These are phyloP conservation scores for Patella pellucida DNA, from an alignment of 2,888 invertebrate genomes.

Conservation along the genomic window DNA sequence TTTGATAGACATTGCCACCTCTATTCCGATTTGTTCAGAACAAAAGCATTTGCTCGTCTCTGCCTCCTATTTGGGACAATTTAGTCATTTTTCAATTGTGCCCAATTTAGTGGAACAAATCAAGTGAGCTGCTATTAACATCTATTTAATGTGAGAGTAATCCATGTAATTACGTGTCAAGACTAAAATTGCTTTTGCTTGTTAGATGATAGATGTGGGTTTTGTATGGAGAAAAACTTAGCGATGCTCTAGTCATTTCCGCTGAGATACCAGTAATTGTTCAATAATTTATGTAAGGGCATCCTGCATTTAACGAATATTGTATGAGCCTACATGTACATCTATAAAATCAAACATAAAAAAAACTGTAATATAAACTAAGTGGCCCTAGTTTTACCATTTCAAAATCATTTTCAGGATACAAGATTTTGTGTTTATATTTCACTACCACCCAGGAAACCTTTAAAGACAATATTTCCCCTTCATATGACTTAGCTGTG, in stretches of 20 bases:
- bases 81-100: neutral
- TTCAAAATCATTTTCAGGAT: too few relatives aligned
- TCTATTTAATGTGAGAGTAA: slow-evolving; percentile 5
- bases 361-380: too few relatives aligned
- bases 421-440: too few relatives aligned
- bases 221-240: slow-evolving; percentile 5
- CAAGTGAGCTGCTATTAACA: slow-evolving; percentile 7
- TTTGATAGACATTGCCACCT: slow-evolving; percentile 6
- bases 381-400: too few relatives aligned
- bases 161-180: slow-evolving; percentile 10
- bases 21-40: slow-evolving; percentile 1
- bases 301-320: neutral
- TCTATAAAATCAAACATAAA: too few relatives aligned
- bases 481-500: too few relatives aligned
- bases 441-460: too few relatives aligned
- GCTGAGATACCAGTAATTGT: neutral
- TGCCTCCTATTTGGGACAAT: neutral
- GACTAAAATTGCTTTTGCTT: slow-evolving; percentile 10
- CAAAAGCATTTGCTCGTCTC: neutral
- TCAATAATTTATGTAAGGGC: neutral
- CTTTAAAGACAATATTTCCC: too few relatives aligned
- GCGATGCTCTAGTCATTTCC: slow-evolving; percentile 4
- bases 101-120: neutral
- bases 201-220: slow-evolving; percentile 10
- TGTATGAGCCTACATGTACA: too few relatives aligned